phyloP scores from a whole-genome alignment of 2,797 vertebrate species.

The Falco peregrinus region DNA sequence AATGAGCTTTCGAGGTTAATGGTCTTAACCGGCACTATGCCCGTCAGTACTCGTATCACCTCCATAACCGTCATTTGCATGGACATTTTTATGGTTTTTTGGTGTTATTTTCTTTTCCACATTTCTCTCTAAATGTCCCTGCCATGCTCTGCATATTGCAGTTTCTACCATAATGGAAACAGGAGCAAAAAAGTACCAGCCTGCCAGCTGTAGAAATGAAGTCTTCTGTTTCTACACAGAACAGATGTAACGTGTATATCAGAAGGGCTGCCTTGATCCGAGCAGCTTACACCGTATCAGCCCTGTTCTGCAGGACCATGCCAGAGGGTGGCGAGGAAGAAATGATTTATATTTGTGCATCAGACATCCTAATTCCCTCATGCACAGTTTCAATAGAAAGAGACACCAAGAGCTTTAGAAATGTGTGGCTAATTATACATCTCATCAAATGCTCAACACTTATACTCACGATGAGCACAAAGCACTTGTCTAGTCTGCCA shows the following conservation, averaged over 20 bases:
- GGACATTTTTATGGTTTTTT: neutral
- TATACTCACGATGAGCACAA: constrained; percentile 34
- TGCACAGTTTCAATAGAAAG: constrained; percentile 30
- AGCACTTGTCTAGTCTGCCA: constrained; percentile 53
- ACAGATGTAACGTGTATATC: neutral
- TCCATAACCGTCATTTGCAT: rapidly evolving
- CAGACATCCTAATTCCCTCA: constrained; percentile 63
- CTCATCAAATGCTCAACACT: constrained; percentile 67
- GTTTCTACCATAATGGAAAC: neutral
- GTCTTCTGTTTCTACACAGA: neutral
- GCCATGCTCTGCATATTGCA: rapidly evolving
- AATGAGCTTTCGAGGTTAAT: rapidly evolving
- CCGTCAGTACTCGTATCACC: neutral
- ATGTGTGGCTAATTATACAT: constrained; percentile 67
- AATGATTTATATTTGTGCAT: constrained; percentile 47
- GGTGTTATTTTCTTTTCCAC: neutral
- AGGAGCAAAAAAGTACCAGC: neutral
- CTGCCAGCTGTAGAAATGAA: neutral
- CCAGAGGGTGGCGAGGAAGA: neutral
- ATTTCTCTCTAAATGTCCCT: neutral
- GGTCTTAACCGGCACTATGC: rapidly evolving
- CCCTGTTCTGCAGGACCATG: neutral
- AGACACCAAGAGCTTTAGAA: constrained; percentile 61
- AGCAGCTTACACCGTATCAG: neutral
- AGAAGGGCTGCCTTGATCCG: neutral